These are phyloP conservation scores for Aleiodes sp. DNA, from an alignment of 1,140 invertebrate species.

Conservation along the genomic window DNA sequence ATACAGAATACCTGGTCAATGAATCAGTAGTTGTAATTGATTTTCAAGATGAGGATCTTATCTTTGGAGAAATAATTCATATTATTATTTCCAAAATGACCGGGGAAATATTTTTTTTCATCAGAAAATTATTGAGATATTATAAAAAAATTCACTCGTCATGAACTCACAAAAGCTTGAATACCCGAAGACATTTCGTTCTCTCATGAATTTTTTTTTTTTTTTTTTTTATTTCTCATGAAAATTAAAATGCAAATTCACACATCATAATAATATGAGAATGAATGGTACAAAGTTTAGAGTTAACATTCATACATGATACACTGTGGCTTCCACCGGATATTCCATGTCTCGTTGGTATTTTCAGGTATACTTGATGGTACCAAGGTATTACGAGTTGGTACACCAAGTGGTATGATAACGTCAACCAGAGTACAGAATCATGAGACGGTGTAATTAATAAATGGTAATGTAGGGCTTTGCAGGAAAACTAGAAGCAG, in stretches of 20 bases:
- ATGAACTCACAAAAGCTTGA: no score
- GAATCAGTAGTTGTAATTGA: no score
- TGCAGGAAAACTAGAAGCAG: constrained; percentile 22
- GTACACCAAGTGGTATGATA: background rate
- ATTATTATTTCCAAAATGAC: no score
- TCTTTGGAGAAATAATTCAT: no score
- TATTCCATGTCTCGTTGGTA: background rate
- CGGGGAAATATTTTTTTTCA: no score
- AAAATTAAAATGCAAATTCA: background rate
- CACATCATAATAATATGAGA: background rate
- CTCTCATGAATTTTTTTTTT: no score
- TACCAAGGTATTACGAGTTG: background rate
- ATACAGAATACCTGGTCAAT: no score
- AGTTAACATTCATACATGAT: background rate
- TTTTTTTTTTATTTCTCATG: no score
- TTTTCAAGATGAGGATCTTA: no score
- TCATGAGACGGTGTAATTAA: constrained; percentile 32
- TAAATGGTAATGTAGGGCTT: constrained; percentile 37
- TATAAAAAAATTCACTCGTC: no score
- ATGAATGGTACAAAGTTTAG: background rate
- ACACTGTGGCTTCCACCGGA: background rate
- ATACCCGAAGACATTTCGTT: no score
- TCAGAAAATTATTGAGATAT: no score
- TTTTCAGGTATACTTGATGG: background rate
- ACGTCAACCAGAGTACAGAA: constrained; percentile 1